Percentiles rank a stretch among this genome's conserved stretches.
Conservation (phyloP, 2,888 invertebrate genomes). For the Aphodius sticticus region DNA sequence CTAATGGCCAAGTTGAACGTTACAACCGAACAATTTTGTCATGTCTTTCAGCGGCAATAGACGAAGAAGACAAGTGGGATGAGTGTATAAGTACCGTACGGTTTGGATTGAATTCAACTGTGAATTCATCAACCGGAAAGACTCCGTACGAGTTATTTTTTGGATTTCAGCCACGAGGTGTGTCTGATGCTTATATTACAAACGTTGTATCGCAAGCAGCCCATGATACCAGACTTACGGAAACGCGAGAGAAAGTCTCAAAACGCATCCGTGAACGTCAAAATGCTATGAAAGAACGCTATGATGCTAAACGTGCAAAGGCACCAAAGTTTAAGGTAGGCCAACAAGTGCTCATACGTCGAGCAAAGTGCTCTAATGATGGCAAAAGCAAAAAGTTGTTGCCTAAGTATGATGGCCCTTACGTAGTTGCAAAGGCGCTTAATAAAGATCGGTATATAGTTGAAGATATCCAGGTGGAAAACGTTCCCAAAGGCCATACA, state of each 20-base stretch:
- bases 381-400: slow-evolving; percentile 10
- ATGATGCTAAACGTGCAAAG: slow-evolving; percentile 7
- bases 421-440: background rate
- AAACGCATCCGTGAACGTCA: background rate
- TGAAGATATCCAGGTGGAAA: slow-evolving; percentile 13
- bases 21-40: slow-evolving; percentile 23
- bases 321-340: slow-evolving; percentile 14
- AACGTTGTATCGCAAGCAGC: slow-evolving; percentile 27
- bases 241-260: no score
- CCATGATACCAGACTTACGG: background rate
- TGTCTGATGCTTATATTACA: slow-evolving; percentile 28
- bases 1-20: no score
- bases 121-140: slow-evolving; percentile 27
- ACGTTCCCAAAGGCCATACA: background rate
- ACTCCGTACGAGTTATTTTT: slow-evolving; percentile 37
- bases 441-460: slow-evolving; percentile 10
- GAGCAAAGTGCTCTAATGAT: slow-evolving; percentile 6
- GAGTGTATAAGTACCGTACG: slow-evolving; percentile 7
- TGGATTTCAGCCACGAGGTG: slow-evolving; percentile 30
- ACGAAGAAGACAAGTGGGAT: slow-evolving; percentile 22
- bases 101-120: slow-evolving; percentile 27
- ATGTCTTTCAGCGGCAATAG: slow-evolving; percentile 10
- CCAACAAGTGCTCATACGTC: slow-evolving; percentile 21
- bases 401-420: slow-evolving; percentile 19
- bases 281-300: background rate